Evolutionary conservation across 2,888 invertebrate species (phyloP), one percentile per base, ranked within the genome.

Genomic region (Trichopria drosophilae): DNA sequence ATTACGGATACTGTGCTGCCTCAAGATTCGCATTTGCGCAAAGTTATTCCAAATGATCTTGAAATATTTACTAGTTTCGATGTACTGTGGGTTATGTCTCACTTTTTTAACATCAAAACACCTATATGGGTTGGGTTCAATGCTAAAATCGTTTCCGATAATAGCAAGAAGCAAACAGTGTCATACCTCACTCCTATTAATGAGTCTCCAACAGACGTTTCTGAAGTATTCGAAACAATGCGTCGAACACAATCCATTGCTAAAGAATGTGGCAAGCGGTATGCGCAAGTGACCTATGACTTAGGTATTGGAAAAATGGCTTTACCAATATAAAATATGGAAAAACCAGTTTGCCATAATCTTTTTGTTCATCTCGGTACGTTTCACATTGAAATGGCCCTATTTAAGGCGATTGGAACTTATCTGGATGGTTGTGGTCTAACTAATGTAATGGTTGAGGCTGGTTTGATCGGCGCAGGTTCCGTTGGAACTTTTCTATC

Each of bases 331-430:
- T 65, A 68, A 57, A 15, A 48, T 13, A 58, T 24, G 42, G 65
- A 69, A 46, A 34, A 39, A 28, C 58, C 65, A 37, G 55, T 41
- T 57, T 70, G 63, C 59, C 58, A 67, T 40, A 64, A 67, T 41
- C 12, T 73, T 53, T 73, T 71, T 51, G 68, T 73, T 35, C 66
- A 71, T 62, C 53, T 69, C 15, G 71, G 71, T 16, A 46, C 63
- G 23, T 73, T 76, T 61, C 64, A 67, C 56, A 42, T 66, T 34
- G 49, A 54, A 57, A 56, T 65, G 63, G 57, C 62, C 6, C 62
- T 37, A 54, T 63, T 69, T 37, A 65, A 66, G 60, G 63, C 68
- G 37, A 22, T 65, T 35, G 62, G 64, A 28, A 55, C 54, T 46
- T 62, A 60, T 53, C 64, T 64, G 26, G 56, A 65, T 44, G 48